Base-by-base conservation (phyloP, 1,140 invertebrate species). In the Orius insidiosus region DNA sequence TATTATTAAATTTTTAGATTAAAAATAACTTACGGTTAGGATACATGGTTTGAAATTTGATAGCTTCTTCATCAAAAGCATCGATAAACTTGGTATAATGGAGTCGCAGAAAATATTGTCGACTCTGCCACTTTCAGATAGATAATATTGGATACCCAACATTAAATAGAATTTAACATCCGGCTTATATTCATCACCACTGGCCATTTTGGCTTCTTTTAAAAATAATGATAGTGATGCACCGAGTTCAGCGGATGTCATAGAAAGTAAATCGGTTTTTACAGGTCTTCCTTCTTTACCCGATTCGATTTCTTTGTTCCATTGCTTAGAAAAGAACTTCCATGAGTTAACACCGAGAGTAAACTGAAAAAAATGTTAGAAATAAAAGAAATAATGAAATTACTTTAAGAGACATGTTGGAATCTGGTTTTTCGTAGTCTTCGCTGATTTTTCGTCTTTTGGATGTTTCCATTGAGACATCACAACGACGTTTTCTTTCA, bases 101-200 rank as follows among this genome's bases (percentile, higher is more conserved):
- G 81, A 66, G 65, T 93, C 89, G 33, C 85, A 86, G 62, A 96
- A 95, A 60, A 96, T 90, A 60, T 92, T 93, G 62, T 94, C 89
- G 63, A 88, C 87, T 59, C 88, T 74, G 46, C 80, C 80, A 68
- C 87, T 92, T 62, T 92, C 85, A 68, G 86, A 88, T 30, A 96
- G 68, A 71, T 93, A 93, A 67, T 92, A 81, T 63, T 94, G 89
- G 61, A 94, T 89, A 53, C 87, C 87, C 67, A 94, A 68, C 60
- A 86, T 85, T 53, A 95, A 70, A 66, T 94, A 95, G 64, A 86
- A 92, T 58, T 94, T 86, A 47, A 84, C 89, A 60, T 93, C 88
- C 0, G 89, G 82, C 14, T 84, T 81, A 64, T 93, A 95, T 61
- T 86, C 80, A 30, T 78, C 74, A 45, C 85, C 85, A 61, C 85